Conservation (phyloP, 2,797 vertebrate species). For the Remorina albescens region DNA sequence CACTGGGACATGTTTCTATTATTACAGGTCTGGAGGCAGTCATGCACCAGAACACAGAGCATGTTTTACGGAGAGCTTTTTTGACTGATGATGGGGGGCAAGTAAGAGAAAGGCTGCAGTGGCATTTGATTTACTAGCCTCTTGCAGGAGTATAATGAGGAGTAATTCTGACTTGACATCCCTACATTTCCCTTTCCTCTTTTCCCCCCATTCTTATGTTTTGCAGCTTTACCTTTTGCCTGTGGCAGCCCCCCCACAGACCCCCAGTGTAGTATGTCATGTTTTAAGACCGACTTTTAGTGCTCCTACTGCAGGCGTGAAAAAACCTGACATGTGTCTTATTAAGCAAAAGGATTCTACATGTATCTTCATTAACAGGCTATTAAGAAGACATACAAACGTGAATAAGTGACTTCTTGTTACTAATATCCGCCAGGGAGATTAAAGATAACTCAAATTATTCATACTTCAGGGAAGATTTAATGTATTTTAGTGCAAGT, state of each 20-base stretch:
- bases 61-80: constrained; percentile 77
- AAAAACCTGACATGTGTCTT: constrained; percentile 81
- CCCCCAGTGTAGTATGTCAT: constrained; percentile 62
- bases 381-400: constrained; percentile 79
- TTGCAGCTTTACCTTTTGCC: constrained; percentile 69
- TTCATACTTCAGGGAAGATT: constrained; percentile 65
- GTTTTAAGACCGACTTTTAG: constrained; percentile 76
- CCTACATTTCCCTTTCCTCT: constrained; percentile 64
- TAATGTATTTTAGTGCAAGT: constrained; percentile 69
- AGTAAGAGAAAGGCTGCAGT: constrained; percentile 75
- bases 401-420: constrained; percentile 75
- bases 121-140: constrained; percentile 85
- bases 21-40: constrained; percentile 82
- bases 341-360: constrained; percentile 79
- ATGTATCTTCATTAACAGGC: constrained; percentile 83
- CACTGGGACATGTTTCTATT: constrained; percentile 82
- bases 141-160: constrained; percentile 83
- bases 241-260: constrained; percentile 52
- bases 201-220: constrained; percentile 64
- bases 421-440: constrained; percentile 72
- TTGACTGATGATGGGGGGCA: constrained; percentile 82
- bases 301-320: constrained; percentile 72
- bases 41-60: constrained; percentile 77
- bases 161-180: constrained; percentile 85
- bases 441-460: constrained; percentile 74